Conservation (phyloP, 1,140 invertebrate species). For the Dreissena polymorpha region DNA sequence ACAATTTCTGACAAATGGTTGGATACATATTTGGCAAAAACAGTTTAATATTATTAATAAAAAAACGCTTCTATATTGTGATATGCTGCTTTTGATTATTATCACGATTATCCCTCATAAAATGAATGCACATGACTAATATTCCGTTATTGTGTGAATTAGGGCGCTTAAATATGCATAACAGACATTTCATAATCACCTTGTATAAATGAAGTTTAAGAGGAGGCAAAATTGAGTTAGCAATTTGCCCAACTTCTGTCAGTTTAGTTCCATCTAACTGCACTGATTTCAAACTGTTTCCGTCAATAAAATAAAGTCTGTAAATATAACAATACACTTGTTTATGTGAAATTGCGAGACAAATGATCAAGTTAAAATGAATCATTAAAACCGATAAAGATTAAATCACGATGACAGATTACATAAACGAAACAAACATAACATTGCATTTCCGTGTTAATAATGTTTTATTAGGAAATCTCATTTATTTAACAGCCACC, state of each 20-base stretch:
- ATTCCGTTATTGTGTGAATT: too few species aligned
- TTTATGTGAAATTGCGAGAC: not conserved
- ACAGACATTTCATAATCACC: not conserved
- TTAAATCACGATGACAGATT: too few species aligned
- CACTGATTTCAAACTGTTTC: not conserved
- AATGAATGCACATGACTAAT: not conserved
- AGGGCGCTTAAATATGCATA: not conserved
- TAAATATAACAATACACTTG: not conserved
- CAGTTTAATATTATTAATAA: too few species aligned
- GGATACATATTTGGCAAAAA: not conserved
- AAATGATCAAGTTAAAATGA: too few species aligned
- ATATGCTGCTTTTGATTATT: not conserved
- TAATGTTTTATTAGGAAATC: too few species aligned
- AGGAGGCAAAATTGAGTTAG: not conserved
- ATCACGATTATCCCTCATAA: not conserved
- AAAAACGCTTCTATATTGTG: not conserved
- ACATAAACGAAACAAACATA: too few species aligned
- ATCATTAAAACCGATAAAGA: too few species aligned
- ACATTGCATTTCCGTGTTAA: too few species aligned
- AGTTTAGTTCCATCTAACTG: not conserved
- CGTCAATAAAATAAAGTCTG: slow-evolving; percentile 30
- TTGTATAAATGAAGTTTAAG: not conserved
- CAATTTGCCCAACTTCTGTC: not conserved
- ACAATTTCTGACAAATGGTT: not conserved
- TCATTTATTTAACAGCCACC: too few species aligned